Percentiles rank a stretch among this genome's conserved stretches.
Conservation (phyloP, 2,888 invertebrate genomes). For the Parthenolecanium corni region DNA sequence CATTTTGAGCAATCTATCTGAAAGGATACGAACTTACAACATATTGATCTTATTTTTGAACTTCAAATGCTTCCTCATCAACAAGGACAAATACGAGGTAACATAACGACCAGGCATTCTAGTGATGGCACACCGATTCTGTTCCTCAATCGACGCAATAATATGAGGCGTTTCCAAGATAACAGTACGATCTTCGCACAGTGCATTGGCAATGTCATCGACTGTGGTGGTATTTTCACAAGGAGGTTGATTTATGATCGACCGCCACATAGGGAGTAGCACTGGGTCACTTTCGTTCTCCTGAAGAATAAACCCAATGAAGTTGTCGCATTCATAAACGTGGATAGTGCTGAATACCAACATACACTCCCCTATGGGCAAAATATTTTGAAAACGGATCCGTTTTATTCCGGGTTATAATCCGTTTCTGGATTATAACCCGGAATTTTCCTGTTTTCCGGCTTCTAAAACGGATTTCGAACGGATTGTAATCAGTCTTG, state of each 20-base stretch:
- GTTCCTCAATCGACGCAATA: conserved; percentile 26
- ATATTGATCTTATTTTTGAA: conserved; percentile 21
- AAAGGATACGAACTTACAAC: conserved; percentile 29
- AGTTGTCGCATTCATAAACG: too few relatives aligned
- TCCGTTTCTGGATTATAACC: too few relatives aligned
- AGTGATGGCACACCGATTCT: conserved; percentile 26
- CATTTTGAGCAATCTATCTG: too few relatives aligned
- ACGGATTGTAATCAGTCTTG: too few relatives aligned
- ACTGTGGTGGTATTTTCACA: conserved; percentile 22
- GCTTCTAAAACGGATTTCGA: too few relatives aligned
- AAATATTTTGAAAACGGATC: too few relatives aligned
- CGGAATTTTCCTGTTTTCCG: too few relatives aligned
- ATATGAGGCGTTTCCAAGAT: conserved; percentile 31
- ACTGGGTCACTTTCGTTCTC: conserved; percentile 29
- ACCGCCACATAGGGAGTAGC: conserved; percentile 28
- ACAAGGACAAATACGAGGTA: conserved; percentile 29
- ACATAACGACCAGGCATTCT: conserved; percentile 30
- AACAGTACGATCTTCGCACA: conserved; percentile 27
- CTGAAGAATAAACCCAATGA: conserved; percentile 12
- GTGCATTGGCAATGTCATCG: conserved; percentile 23
- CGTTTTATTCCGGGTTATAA: too few relatives aligned
- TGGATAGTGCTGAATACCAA: too few relatives aligned
- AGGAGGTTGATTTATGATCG: conserved; percentile 30
- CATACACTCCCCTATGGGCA: too few relatives aligned
- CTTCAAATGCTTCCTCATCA: conserved; percentile 26